Evolutionary conservation across 2,797 vertebrate genomes (phyloP).

Genomic region (Lacerta agilis): DNA sequence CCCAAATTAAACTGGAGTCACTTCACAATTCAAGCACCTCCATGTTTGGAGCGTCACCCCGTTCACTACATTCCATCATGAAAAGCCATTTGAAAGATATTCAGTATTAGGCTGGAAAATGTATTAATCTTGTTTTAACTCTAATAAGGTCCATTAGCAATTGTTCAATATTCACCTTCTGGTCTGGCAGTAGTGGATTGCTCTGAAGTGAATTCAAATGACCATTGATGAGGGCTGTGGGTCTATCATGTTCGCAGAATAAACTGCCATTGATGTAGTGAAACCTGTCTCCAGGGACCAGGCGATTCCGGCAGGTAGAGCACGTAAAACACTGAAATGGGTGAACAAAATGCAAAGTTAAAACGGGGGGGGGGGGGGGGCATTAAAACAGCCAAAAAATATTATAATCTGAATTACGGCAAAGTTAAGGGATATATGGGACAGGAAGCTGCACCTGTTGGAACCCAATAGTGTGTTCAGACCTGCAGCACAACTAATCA

Average conservation of each 20-base stretch:
- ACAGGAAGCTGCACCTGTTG: conserved; percentile 58
- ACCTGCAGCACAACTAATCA: neutral
- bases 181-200: conserved; percentile 98
- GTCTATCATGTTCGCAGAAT: conserved; percentile 99
- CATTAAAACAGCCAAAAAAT: conserved; percentile 47
- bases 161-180: conserved; percentile 91
- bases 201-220: conserved; percentile 99
- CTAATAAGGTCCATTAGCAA: conserved; percentile 80
- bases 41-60: conserved; percentile 35
- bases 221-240: conserved; percentile 98
- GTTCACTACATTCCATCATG: conserved; percentile 34
- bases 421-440: conserved; percentile 47
- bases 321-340: conserved; percentile 94
- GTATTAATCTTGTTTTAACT: conserved; percentile 68
- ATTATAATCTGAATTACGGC: conserved; percentile 57
- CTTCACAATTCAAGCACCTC: conserved; percentile 28
- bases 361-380: conserved; percentile 56
- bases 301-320: conserved; percentile 99
- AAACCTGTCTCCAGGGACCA: conserved; percentile 98
- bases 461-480: conserved; percentile 56
- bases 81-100: conserved; percentile 41
- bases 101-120: conserved; percentile 50
- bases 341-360: conserved; percentile 69
- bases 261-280: conserved; percentile 99
- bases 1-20: conserved; percentile 44